Percentiles rank a stretch among this genome's conserved stretches.
Conservation (phyloP, 2,113 vertebrate genomes). For the Stegostoma tigrinum region DNA sequence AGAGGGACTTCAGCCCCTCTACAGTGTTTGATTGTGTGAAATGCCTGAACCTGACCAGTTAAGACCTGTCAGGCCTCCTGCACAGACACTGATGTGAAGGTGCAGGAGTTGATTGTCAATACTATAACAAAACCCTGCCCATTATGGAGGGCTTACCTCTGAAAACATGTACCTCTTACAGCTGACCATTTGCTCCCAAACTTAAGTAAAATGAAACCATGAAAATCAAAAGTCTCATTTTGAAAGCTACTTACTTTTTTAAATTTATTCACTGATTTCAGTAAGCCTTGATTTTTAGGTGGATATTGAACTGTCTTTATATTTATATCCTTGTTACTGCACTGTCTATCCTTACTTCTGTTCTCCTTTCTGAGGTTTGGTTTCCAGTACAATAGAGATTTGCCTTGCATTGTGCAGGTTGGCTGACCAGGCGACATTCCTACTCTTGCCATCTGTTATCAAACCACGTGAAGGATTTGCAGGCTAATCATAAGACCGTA, state of each 20-base stretch:
- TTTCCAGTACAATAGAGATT: no score
- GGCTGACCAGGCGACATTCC: no score
- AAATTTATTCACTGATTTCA: background rate
- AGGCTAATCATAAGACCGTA: no score
- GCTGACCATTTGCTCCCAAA: background rate
- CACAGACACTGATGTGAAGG: no score
- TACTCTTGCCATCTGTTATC: no score
- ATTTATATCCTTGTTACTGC: background rate
- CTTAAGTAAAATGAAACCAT: background rate
- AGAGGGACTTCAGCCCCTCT: background rate
- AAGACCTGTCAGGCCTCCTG: background rate
- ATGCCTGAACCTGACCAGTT: background rate
- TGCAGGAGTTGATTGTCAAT: background rate
- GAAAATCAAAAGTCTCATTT: background rate
- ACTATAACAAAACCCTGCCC: background rate
- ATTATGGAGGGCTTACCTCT: background rate
- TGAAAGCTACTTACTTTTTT: background rate
- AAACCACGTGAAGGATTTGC: no score
- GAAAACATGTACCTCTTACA: background rate
- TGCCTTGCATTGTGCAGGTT: no score
- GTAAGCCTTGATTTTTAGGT: background rate
- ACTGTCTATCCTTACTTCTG: no score
- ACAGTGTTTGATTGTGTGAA: background rate
- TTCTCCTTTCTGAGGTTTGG: no score
- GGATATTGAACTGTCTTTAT: background rate